Base-by-base conservation (phyloP, 2,888 invertebrate species). In the Trachelus iudaicus region DNA sequence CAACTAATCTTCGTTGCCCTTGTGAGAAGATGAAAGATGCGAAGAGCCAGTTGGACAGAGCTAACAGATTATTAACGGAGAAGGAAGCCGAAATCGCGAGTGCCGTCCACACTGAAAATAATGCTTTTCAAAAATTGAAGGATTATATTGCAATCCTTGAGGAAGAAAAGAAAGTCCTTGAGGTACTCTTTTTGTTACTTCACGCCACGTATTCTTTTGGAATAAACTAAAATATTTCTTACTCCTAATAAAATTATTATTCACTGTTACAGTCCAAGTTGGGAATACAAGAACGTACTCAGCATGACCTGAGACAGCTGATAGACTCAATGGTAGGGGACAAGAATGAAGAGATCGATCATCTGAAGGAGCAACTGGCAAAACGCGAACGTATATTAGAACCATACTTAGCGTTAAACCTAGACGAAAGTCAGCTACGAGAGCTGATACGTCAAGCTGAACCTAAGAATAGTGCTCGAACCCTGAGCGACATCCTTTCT, bases 401-500 rank as follows among this genome's bases (percentile, higher is more conserved):
- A 77, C 87, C 90, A 0, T 93, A 92, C 80, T 89, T 93, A 88
- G 94, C 94, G 37, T 89, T 94, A 75, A 94, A 94, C 91, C 91
- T 94, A 75, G 94, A 94, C 76, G 94, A 94, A 74, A 93, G 93
- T 11, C 93, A 94, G 81, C 88, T 94, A 76, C 92, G 92, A 76
- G 90, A 91, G 11, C 87, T 93, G 12, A 80, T 87, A 31, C 85
- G 83, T 23, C 90, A 88, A 34, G 78, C 83, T 11, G 94, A 93
- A 34, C 88, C 92, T 1, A 95, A 95, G 89, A 93, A 93, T 77
- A 95, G 95, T 75, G 96, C 94, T 0, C 93, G 95, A 69, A 95
- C 95, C 0, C 92, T 96, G 9, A 95, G 95, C 87, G 95, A 96
- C 84, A 94, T 96, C 79, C 93, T 95, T 0, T 96, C 96, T 1